A percentile compares a stretch with the other conserved stretches of the same genome.
Evolutionary conservation across 2,888 invertebrate species (phyloP).

Genomic region (Baccha elongata): DNA sequence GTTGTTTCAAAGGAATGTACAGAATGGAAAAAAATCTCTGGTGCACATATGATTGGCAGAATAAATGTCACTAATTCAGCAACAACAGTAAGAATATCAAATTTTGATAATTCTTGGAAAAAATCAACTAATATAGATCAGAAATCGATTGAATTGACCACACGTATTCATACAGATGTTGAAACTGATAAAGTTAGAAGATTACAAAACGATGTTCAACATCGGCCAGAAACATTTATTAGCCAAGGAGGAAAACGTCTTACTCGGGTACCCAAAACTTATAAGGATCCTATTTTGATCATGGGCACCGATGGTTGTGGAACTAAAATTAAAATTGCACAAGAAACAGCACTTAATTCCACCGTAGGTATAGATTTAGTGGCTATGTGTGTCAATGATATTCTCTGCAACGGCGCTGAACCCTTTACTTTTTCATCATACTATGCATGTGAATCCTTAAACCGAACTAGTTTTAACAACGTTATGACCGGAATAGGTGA

Average conservation of each 20-base stretch:
- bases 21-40: constrained; percentile 83
- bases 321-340: constrained; percentile 96
- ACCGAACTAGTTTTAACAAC: constrained; percentile 86
- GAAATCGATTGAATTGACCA: neutral
- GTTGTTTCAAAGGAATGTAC: constrained; percentile 85
- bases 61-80: constrained; percentile 75
- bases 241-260: constrained; percentile 79
- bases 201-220: constrained; percentile 40
- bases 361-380: constrained; percentile 97
- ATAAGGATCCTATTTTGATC: constrained; percentile 92
- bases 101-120: constrained; percentile 87
- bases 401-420: constrained; percentile 96
- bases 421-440: constrained; percentile 98
- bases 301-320: constrained; percentile 99
- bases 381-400: constrained; percentile 99
- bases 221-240: constrained; percentile 76
- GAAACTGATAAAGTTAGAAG: constrained; percentile 20
- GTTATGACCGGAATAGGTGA: constrained; percentile 86
- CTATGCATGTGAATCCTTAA: constrained; percentile 92
- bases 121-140: constrained; percentile 78
- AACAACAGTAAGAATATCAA: constrained; percentile 84
- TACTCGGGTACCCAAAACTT: constrained; percentile 80
- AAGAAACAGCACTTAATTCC: constrained; percentile 88
- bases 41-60: constrained; percentile 83
- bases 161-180: neutral